A percentile compares a stretch with the other conserved stretches of the same genome.
These are phyloP conservation scores for Pseudomugil tenellus DNA, from an alignment of 2,797 vertebrate species.

Conservation along the genomic window DNA sequence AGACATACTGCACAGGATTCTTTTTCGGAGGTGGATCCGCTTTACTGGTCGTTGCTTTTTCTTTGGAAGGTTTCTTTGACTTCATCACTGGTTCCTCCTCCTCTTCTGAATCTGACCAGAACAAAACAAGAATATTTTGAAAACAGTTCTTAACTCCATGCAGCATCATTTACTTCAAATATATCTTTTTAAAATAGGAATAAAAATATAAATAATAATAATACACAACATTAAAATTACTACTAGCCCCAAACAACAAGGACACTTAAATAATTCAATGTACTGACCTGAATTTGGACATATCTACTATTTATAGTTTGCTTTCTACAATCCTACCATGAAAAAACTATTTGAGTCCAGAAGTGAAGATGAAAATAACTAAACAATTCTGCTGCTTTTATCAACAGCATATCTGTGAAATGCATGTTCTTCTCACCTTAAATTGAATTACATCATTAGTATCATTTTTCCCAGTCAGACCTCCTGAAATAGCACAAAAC, in stretches of 20 bases:
- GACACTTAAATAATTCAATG: background rate
- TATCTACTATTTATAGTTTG: background rate
- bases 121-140: background rate
- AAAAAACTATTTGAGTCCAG: too few relatives aligned
- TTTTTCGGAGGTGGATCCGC: conserved; percentile 74
- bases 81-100: conserved; percentile 82
- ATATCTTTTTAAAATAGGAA: background rate
- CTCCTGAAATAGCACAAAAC: background rate
- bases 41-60: conserved; percentile 73
- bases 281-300: background rate
- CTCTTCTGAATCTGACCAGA: conserved; percentile 86
- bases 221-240: background rate
- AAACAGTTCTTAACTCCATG: background rate
- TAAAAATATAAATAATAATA: too few relatives aligned
- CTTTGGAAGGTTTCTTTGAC: conserved; percentile 82
- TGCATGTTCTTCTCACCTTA: background rate
- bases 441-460: background rate
- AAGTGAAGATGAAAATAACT: background rate
- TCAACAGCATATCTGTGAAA: too few relatives aligned
- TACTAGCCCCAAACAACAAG: background rate
- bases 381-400: too few relatives aligned
- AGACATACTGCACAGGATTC: conserved; percentile 90
- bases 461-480: background rate
- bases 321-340: background rate
- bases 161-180: background rate